Evolutionary conservation across 1,140 invertebrate genomes (phyloP).

Genomic region (Heliconius melpomene): DNA sequence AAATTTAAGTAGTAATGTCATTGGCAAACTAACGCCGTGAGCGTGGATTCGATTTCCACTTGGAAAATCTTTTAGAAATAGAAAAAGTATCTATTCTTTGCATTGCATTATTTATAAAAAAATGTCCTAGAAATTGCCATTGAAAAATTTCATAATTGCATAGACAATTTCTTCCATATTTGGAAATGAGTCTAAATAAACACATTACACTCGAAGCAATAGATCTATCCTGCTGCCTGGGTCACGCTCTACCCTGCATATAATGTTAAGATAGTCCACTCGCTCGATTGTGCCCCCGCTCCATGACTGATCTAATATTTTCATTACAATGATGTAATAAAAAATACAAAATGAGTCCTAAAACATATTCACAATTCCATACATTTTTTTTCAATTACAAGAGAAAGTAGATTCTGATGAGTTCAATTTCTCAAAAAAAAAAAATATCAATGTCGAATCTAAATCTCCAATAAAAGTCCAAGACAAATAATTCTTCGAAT

Average conservation of each 20-base stretch:
- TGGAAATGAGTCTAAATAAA: no score
- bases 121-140: no score
- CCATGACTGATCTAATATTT: no score
- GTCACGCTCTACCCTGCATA: no score
- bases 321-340: no score
- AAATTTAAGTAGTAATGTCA: background rate
- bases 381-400: background rate
- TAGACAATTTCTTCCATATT: no score
- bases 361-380: background rate
- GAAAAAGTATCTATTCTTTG: background rate
- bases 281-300: no score
- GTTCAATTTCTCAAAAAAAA: constrained; percentile 1
- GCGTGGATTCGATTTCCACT: background rate
- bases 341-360: background rate
- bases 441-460: background rate
- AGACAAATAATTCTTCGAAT: background rate
- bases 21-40: background rate
- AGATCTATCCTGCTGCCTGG: no score
- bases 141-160: no score
- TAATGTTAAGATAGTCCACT: no score
- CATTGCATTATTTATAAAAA: no score
- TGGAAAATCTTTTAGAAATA: background rate
- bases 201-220: no score
- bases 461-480: constrained; percentile 6
- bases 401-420: background rate